Base-by-base conservation (phyloP, 2,797 vertebrate genomes). In the Neosalanx taihuensis region DNA sequence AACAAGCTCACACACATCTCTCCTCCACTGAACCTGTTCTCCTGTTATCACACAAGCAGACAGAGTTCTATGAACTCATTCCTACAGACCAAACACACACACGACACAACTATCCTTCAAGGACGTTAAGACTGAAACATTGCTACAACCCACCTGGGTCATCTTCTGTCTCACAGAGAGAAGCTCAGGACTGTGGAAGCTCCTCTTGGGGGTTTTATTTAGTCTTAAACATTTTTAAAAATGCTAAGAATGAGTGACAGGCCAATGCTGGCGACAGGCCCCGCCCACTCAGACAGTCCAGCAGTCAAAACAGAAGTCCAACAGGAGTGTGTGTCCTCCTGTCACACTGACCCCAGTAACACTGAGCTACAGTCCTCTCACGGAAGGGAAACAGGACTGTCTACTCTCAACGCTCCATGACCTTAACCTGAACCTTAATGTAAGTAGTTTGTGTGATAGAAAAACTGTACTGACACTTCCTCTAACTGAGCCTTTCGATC, bases 231-330 rank as follows among this genome's bases (percentile, higher is more conserved):
- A 46, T 76, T 74, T 74, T 69, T 74, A 29, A 71, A 64, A 26
- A 26, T 67, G 76, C 83, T 87, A 84, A 89, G 84, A 74, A 78
- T 87, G 86, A 89, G 65, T 84, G 90, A 86, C 88, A 88, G 81
- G n/a, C 41, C 72, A 53, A 81, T 85, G 86, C 82, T 77, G 66
- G 41, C 41, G 12, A 26, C 13, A 12, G 23, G 37, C 64, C 61
- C 75, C 80, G 83, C 80, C 75, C 85, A 83, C 76, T 17, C 46
- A 72, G 56, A 88, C 67, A 80, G 65, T 79, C 79, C 51, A 1
- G 41, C 41, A 46, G 41, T 46, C 41, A 46, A 3, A 46, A 46
- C 41, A 46, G 12, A 46, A 46, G 10, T 46, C 12, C 12, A 12
- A 46, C 41, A 9, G 13, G 41, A 46, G 41, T 46, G 41, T 46